These are phyloP conservation scores for Aporophyla nigra DNA, from an alignment of 2,888 invertebrate species.

Conservation along the genomic window DNA sequence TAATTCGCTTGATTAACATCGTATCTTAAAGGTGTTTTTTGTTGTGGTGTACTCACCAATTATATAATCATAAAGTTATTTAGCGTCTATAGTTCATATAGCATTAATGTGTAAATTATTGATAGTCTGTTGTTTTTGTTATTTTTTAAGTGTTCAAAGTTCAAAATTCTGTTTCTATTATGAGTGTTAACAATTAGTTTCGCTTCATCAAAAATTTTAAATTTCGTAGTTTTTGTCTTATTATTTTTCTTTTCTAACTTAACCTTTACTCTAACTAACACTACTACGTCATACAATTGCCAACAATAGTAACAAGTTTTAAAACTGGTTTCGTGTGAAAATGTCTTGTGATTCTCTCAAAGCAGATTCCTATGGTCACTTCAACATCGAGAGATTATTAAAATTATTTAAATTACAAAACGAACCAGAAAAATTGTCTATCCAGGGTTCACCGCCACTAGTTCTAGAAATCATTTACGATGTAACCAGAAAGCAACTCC, in stretches of 20 bases:
- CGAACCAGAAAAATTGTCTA: neutral
- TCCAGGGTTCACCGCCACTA: too few relatives aligned
- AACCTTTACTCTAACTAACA: neutral
- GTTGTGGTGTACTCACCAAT: conserved; percentile 18
- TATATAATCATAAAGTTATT: conserved; percentile 37
- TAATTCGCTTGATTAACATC: conserved; percentile 48
- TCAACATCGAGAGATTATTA: neutral
- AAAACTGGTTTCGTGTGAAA: conserved; percentile 43
- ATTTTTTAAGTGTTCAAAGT: conserved; percentile 4
- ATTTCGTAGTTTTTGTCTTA: neutral
- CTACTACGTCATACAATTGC: conserved; percentile 8
- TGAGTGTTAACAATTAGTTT: neutral
- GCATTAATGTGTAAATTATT: conserved; percentile 38
- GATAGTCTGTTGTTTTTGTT: neutral
- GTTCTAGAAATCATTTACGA: neutral
- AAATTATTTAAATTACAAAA: neutral
- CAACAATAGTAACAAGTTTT: conserved; percentile 54
- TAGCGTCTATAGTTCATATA: conserved; percentile 26
- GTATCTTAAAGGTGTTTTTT: conserved; percentile 15
- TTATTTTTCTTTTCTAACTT: neutral
- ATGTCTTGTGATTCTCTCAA: neutral
- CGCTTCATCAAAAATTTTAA: neutral
- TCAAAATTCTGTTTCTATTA: neutral
- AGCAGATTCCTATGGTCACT: neutral
- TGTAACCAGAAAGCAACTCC: neutral